Base-by-base conservation (phyloP, 2,888 invertebrate species). In the Rhagophthalmus giganteus region DNA sequence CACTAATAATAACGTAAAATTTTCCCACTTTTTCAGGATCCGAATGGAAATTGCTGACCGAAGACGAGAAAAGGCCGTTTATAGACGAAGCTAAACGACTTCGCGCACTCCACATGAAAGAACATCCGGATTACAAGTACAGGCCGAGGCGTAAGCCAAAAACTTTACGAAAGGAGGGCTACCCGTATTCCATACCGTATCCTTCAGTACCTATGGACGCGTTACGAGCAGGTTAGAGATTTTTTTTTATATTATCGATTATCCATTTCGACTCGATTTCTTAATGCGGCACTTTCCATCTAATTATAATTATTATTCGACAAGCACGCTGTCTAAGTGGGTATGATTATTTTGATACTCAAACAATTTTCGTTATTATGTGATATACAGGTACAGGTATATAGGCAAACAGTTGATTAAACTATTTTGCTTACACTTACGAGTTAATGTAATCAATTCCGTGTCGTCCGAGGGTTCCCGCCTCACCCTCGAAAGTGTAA, bases 11-110 rank as follows among this genome's bases (percentile, higher is more conserved):
- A n/a, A n/a, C n/a, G n/a, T n/a, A n/a, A n/a, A n/a, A n/a, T n/a
- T n/a, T n/a, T n/a, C n/a, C n/a, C n/a, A n/a, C n/a, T n/a, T n/a
- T 53, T 54, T 53, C 33, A 90, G 87, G 96, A 61, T 94, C 94
- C 8, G 94, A 96, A 79, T 97, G 97, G 97, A 97, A 97, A 74
- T 80, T 91, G 40, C 79, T 97, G 31, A 86, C 90, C 1, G 97
- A 97, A 77, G 88, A 91, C 61, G 94, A 95, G 70, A 97, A 97
- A 77, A 81, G 96, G 68, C 96, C 96, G 14, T 97, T 96, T 78
- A 97, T 97, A 61, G 97, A 97, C 74, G 96, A 97, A 73, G 96
- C 97, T 8, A 97, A 97, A 74, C 83, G 96, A 55, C 82, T 97
- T 63, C 81, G 96, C 32, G 90, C 91, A 11, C 86, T 90, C 84